Conservation (phyloP, 2,113 vertebrate species). For the Ibidorhyncha struthersii region DNA sequence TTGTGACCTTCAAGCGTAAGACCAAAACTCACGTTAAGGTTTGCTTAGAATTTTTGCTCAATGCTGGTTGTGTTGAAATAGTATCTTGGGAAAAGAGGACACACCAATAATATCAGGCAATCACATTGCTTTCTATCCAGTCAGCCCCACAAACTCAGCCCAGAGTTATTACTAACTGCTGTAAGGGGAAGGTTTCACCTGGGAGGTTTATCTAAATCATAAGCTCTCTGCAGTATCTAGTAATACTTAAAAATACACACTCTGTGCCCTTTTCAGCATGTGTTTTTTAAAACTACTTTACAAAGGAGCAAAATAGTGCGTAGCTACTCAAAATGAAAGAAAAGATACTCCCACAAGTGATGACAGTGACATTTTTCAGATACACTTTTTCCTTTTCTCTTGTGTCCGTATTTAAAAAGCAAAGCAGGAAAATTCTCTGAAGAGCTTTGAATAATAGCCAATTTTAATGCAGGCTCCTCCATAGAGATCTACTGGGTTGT, state of each 20-base stretch:
- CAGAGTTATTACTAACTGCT: background rate
- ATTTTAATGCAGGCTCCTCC: background rate
- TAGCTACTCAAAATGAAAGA: background rate
- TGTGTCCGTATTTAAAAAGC: background rate
- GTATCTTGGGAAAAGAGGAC: background rate
- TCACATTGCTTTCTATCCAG: background rate
- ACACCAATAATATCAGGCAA: background rate
- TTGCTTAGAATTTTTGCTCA: background rate
- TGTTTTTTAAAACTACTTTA: background rate
- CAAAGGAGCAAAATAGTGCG: background rate
- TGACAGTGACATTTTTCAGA: background rate
- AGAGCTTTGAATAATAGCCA: background rate
- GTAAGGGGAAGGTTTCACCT: background rate
- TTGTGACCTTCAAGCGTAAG: background rate
- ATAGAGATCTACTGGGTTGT: background rate
- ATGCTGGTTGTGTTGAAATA: background rate
- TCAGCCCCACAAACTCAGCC: background rate
- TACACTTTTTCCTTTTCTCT: background rate
- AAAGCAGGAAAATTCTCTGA: background rate
- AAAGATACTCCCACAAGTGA: background rate
- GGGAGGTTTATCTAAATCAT: background rate
- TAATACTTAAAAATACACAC: background rate
- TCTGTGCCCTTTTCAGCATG: background rate
- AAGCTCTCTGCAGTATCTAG: background rate
- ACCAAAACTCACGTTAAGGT: background rate